Conservation (phyloP, 53 echinoderm and acorn worm genomes). For the Crossaster papposus region DNA sequence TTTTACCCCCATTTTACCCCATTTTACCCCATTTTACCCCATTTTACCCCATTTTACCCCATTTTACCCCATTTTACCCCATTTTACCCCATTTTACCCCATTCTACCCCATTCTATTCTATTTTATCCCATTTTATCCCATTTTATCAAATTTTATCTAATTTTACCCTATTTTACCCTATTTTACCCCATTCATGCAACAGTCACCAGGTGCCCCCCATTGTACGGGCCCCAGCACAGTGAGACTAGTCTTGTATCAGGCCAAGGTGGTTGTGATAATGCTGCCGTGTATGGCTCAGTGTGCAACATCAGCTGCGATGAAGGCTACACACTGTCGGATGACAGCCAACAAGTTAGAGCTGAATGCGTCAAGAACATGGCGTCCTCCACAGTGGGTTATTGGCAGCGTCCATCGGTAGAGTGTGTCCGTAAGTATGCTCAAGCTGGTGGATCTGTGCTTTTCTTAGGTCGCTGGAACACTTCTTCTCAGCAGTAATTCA, state of each 20-base stretch:
- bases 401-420: conserved; percentile 53
- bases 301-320: conserved; percentile 64
- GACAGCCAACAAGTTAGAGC: conserved; percentile 12
- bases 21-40: too few relatives aligned
- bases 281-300: conserved; percentile 70
- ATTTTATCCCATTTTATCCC: too few relatives aligned
- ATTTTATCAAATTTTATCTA: background rate
- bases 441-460: too few relatives aligned
- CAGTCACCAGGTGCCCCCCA: conserved; percentile 73
- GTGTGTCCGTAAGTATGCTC: conserved; percentile 59
- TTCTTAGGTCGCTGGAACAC: too few relatives aligned
- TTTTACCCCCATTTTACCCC: too few relatives aligned
- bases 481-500: too few relatives aligned
- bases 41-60: too few relatives aligned
- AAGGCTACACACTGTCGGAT: conserved; percentile 64
- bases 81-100: too few relatives aligned
- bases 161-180: background rate
- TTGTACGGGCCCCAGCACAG: conserved; percentile 67
- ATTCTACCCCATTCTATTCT: too few relatives aligned
- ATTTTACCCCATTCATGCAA: background rate
- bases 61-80: too few relatives aligned
- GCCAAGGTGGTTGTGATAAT: conserved; percentile 61
- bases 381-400: conserved; percentile 28
- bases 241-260: conserved; percentile 51
- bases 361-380: conserved; percentile 27